These are phyloP conservation scores for Lithodes maja DNA, from an alignment of 2,888 invertebrate species.

Conservation along the genomic window DNA sequence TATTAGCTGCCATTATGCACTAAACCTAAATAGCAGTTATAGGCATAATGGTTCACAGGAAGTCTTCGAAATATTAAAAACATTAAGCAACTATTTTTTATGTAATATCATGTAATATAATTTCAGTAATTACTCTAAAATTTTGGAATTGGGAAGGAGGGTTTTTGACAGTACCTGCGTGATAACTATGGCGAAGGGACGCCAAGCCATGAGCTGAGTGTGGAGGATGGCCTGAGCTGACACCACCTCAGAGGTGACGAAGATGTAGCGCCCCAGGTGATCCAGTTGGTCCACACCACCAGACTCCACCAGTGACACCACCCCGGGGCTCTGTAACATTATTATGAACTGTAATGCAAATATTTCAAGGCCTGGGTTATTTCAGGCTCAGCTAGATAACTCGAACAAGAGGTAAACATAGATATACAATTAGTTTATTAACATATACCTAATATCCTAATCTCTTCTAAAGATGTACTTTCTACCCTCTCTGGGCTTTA, in stretches of 20 bases:
- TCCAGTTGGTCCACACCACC: background rate
- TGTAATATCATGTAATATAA: background rate
- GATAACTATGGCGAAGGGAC: background rate
- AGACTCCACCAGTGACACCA: background rate
- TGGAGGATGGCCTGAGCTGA: background rate
- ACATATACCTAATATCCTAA: too few species aligned
- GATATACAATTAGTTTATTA: too few species aligned
- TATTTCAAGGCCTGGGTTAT: too few species aligned
- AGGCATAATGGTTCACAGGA: background rate
- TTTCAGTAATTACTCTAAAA: too few species aligned
- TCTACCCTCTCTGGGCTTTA: too few species aligned
- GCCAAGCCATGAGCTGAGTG: constrained; percentile 17
- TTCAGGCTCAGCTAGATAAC: too few species aligned
- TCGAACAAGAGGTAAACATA: too few species aligned
- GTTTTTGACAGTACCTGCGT: background rate
- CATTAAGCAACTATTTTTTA: background rate
- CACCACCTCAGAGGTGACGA: background rate
- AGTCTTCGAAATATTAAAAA: background rate
- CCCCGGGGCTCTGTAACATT: too few species aligned
- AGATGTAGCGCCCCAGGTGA: constrained; percentile 21
- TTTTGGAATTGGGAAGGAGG: background rate
- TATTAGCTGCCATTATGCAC: too few species aligned
- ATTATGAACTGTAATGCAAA: too few species aligned
- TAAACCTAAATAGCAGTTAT: too few species aligned
- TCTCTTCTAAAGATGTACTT: too few species aligned